These are phyloP conservation scores for Euclidia mi DNA, from an alignment of 2,888 invertebrate genomes.

Conservation along the genomic window DNA sequence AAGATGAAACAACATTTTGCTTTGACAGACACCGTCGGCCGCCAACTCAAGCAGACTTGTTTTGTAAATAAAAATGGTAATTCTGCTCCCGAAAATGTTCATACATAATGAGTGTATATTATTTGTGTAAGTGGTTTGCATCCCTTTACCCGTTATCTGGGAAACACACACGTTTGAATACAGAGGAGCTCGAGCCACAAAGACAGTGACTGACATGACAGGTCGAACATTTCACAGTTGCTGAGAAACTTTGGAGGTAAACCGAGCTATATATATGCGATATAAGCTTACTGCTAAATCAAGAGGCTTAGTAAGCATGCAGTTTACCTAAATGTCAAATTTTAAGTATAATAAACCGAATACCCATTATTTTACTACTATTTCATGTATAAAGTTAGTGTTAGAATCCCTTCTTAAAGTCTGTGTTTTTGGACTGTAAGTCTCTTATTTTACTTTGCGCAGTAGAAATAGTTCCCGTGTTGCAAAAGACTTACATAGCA, in stretches of 20 bases:
- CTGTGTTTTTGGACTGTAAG: too few species aligned
- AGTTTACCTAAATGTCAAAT: too few species aligned
- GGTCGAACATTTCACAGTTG: constrained; percentile 55
- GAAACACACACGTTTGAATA: constrained; percentile 61
- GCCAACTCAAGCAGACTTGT: neutral
- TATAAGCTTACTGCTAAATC: too few species aligned
- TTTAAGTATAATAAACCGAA: too few species aligned
- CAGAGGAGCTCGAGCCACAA: constrained; percentile 55
- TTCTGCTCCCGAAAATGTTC: constrained; percentile 12
- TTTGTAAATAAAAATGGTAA: constrained; percentile 11
- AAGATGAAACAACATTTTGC: neutral
- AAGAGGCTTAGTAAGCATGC: too few species aligned
- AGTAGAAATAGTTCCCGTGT: too few species aligned
- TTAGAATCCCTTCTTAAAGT: too few species aligned
- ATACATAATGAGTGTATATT: constrained; percentile 11
- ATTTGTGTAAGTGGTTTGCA: constrained; percentile 17
- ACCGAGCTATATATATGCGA: constrained; percentile 36
- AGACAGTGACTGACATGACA: constrained; percentile 56
- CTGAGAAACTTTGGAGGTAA: constrained; percentile 51
- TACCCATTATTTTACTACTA: too few species aligned
- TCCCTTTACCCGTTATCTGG: constrained; percentile 65
- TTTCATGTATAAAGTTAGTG: too few species aligned
- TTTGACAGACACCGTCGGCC: neutral
- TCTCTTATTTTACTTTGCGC: too few species aligned
- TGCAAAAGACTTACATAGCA: too few species aligned